Percentiles rank a stretch among this genome's conserved stretches.
Evolutionary conservation across 2,797 vertebrate genomes (phyloP).

Genomic region (Phataginus tricuspis): DNA sequence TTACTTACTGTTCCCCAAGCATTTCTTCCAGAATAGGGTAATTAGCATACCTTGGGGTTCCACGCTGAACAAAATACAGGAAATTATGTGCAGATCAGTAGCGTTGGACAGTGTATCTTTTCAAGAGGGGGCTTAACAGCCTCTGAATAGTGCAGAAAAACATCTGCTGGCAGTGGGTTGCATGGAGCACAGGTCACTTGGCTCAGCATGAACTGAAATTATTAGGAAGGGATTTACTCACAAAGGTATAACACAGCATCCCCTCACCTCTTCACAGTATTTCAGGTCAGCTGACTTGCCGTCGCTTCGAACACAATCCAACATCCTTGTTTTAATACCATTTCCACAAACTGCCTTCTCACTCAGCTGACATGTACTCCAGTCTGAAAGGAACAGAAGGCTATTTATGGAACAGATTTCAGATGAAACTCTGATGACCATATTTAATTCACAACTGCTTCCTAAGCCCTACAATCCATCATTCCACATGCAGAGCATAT

Average conservation of each 20-base stretch:
- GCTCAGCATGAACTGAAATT: slow-evolving; percentile 73
- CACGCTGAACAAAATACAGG: slow-evolving; percentile 76
- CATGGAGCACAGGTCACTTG: slow-evolving; percentile 17
- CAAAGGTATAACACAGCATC: slow-evolving; percentile 47
- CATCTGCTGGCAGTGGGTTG: slow-evolving; percentile 77
- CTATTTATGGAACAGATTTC: slow-evolving; percentile 38
- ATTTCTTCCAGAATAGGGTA: slow-evolving; percentile 81
- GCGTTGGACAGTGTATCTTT: slow-evolving; percentile 70
- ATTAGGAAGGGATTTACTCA: slow-evolving; percentile 61
- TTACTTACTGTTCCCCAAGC: slow-evolving; percentile 84
- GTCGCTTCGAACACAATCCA: slow-evolving; percentile 98
- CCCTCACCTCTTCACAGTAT: slow-evolving; percentile 94
- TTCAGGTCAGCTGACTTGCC: slow-evolving; percentile 96
- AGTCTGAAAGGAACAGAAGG: slow-evolving; percentile 88
- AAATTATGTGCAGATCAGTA: slow-evolving; percentile 77
- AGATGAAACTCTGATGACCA: slow-evolving; percentile 55
- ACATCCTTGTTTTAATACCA: slow-evolving; percentile 96
- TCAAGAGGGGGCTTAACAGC: slow-evolving; percentile 79
- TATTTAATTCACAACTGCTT: slow-evolving; percentile 73
- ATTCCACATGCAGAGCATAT: slow-evolving; percentile 56
- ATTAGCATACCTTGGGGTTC: slow-evolving; percentile 80
- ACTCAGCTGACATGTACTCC: slow-evolving; percentile 98
- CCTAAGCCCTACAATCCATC: slow-evolving; percentile 70
- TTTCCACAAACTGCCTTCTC: slow-evolving; percentile 95
- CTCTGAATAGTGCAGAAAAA: slow-evolving; percentile 81